These are phyloP conservation scores for Harpagus bidentatus DNA, from an alignment of 2,113 vertebrate genomes.

Conservation along the genomic window DNA sequence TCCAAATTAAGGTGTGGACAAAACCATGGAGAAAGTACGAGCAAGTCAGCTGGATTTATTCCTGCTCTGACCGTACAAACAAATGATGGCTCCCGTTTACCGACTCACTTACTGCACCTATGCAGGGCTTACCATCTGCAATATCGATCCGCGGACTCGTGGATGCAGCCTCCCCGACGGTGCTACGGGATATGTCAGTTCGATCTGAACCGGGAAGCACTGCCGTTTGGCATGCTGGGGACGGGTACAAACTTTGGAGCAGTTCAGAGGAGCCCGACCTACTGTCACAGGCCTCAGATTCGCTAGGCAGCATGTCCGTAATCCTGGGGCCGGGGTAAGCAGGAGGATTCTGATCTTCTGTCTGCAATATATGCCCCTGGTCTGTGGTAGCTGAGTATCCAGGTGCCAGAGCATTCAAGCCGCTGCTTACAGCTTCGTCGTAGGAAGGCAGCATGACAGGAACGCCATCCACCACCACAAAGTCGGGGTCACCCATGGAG, in stretches of 20 bases:
- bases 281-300: constrained; percentile 70
- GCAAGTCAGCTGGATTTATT: neutral
- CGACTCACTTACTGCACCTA: neutral
- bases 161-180: constrained; percentile 66
- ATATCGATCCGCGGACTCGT: constrained; percentile 80
- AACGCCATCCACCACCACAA: constrained; percentile 85
- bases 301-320: constrained; percentile 55
- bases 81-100: neutral
- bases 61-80: neutral
- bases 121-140: constrained; percentile 78
- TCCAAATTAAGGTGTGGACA: neutral
- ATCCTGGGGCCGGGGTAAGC: constrained; percentile 78
- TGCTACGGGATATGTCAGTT: constrained; percentile 10
- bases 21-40: neutral
- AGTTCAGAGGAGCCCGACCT: constrained; percentile 72
- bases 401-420: constrained; percentile 66
- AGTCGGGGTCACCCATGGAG: constrained; percentile 73
- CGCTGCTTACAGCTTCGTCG: constrained; percentile 81
- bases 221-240: constrained; percentile 50
- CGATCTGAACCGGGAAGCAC: constrained; percentile 38
- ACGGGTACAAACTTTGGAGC: constrained; percentile 72
- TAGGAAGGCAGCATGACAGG: constrained; percentile 87
- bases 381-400: constrained; percentile 64
- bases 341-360: constrained; percentile 81
- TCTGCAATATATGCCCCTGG: constrained; percentile 63